Evolutionary conservation across 2,888 invertebrate species (phyloP).

Genomic region (Xanthia icteritia): DNA sequence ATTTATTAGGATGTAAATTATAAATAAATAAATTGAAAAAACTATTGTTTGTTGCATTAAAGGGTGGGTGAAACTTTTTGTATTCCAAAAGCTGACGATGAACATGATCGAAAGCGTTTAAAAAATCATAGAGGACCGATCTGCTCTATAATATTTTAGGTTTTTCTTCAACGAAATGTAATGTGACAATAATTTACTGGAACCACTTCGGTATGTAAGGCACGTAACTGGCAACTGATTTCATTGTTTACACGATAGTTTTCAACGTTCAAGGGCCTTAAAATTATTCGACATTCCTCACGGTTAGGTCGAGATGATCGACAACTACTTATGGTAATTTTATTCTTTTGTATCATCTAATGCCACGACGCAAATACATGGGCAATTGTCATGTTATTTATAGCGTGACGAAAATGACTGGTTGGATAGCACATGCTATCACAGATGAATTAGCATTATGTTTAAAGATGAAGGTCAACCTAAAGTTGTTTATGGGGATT

Average conservation of each 20-base stretch:
- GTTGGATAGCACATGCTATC: not conserved
- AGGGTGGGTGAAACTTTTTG: not conserved
- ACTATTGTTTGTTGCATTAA: not conserved
- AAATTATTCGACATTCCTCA: constrained; percentile 43
- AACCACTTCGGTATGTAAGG: not conserved
- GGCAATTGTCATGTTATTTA: constrained; percentile 24
- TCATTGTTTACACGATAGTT: constrained; percentile 7
- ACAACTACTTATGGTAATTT: constrained; percentile 34
- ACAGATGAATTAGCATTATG: not conserved
- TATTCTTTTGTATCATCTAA: constrained; percentile 29
- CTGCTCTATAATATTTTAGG: not conserved
- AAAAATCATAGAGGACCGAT: not conserved
- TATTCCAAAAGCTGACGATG: not conserved
- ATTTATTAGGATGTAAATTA: not conserved
- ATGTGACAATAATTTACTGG: not conserved
- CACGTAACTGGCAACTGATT: constrained; percentile 7
- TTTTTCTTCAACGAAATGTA: not conserved
- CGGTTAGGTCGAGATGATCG: constrained; percentile 50
- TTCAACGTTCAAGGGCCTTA: constrained; percentile 41
- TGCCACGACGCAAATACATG: constrained; percentile 26
- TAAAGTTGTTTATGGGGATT: not conserved
- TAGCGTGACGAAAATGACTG: constrained; percentile 34
- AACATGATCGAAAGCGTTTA: not conserved
- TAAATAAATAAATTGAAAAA: not conserved
- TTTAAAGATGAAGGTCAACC: constrained; percentile 10